These are phyloP conservation scores for Cnemophilus loriae DNA, from an alignment of 2,113 vertebrate species.

Conservation along the genomic window DNA sequence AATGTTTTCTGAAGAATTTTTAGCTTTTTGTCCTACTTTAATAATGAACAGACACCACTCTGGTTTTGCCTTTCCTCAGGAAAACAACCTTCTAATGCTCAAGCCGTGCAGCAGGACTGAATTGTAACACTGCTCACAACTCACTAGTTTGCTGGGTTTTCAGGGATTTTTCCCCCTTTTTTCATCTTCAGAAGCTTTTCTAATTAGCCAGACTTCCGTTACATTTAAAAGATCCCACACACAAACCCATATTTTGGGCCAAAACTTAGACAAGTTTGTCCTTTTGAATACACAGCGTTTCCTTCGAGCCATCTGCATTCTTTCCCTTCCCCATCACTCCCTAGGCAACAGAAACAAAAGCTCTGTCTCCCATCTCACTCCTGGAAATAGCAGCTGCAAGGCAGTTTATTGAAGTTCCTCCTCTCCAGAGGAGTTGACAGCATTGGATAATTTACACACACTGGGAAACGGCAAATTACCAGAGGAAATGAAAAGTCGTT, in stretches of 20 bases:
- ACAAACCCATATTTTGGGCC: conserved; percentile 22
- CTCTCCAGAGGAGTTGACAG: neutral
- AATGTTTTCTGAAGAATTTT: neutral
- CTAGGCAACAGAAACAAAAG: conserved; percentile 68
- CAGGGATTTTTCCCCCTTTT: neutral
- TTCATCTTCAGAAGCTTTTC: conserved; percentile 5
- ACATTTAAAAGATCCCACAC: conserved; percentile 45
- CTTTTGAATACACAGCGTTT: conserved; percentile 18
- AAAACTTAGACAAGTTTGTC: conserved; percentile 37
- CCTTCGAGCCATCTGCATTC: conserved; percentile 38
- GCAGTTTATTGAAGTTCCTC: neutral
- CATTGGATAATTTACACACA: conserved; percentile 33
- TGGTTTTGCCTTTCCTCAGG: neutral
- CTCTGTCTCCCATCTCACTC: neutral
- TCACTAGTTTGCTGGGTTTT: neutral
- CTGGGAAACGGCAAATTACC: conserved; percentile 48
- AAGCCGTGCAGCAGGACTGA: neutral
- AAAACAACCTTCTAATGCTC: neutral
- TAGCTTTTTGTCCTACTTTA: neutral
- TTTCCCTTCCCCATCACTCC: conserved; percentile 24
- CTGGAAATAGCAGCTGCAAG: conserved; percentile 34
- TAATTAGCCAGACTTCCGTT: conserved; percentile 47
- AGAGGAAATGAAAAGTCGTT: conserved; percentile 38
- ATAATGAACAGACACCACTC: neutral
- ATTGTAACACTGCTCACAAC: conserved; percentile 4